Percentiles rank a stretch among this genome's conserved stretches.
These are phyloP conservation scores for Scaeva pyrastri DNA, from an alignment of 2,888 invertebrate genomes.

Conservation along the genomic window DNA sequence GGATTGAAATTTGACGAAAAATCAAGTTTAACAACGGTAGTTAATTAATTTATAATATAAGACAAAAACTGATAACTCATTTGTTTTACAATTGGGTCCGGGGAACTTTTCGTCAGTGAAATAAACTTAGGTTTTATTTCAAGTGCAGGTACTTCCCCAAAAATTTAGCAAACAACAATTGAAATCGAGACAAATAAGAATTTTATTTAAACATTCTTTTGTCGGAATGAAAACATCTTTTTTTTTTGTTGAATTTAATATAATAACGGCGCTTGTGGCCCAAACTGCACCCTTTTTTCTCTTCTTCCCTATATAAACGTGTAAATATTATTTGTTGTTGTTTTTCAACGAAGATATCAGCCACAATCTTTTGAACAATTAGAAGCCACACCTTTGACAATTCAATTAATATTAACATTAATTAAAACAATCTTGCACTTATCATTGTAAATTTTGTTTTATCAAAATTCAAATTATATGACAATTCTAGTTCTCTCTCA, in stretches of 20 bases:
- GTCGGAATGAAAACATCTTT: slow-evolving; percentile 3
- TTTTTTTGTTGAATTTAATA: not conserved
- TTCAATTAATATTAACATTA: slow-evolving; percentile 29
- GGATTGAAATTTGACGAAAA: too few relatives aligned
- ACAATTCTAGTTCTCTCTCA: too few relatives aligned
- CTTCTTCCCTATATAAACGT: not conserved
- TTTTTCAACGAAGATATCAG: not conserved
- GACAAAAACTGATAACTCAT: too few relatives aligned
- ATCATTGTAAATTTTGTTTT: slow-evolving; percentile 1
- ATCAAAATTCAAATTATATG: slow-evolving; percentile 22
- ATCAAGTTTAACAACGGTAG: too few relatives aligned
- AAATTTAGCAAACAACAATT: not conserved
- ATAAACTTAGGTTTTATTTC: not conserved
- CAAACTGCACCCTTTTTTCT: slow-evolving; percentile 13
- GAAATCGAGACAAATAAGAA: not conserved
- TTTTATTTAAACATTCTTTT: slow-evolving; percentile 7
- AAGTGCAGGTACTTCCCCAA: slow-evolving; percentile 14
- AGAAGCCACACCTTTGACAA: slow-evolving; percentile 35
- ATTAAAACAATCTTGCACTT: slow-evolving; percentile 17
- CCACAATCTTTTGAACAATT: slow-evolving; percentile 7
- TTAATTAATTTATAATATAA: too few relatives aligned
- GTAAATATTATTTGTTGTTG: not conserved
- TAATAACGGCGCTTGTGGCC: slow-evolving; percentile 15
- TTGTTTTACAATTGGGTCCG: not conserved
- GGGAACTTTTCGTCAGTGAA: not conserved